Percentiles rank a stretch among this genome's conserved stretches.
These are phyloP conservation scores for Syrmaticus mikado DNA, from an alignment of 2,113 vertebrate species.

Conservation along the genomic window DNA sequence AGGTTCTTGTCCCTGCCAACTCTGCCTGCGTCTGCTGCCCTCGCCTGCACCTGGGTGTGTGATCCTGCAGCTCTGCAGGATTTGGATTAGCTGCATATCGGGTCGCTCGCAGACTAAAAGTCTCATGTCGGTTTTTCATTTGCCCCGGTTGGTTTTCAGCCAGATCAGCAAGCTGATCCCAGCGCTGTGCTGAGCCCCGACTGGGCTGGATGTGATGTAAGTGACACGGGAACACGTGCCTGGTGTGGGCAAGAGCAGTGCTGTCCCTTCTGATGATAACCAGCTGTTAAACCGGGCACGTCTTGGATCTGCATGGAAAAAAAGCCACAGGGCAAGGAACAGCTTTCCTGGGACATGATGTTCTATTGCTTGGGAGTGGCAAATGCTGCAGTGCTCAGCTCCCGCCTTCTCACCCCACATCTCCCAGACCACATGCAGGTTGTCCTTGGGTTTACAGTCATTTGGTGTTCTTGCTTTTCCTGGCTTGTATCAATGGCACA, in stretches of 20 bases:
- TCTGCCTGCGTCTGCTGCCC: neutral
- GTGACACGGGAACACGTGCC: neutral
- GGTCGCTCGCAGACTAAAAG: neutral
- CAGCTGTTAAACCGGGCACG: neutral
- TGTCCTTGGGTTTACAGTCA: neutral
- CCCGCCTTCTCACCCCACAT: neutral
- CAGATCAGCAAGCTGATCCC: neutral
- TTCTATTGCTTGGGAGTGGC: neutral
- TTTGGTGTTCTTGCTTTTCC: neutral
- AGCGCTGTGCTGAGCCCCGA: accelerated
- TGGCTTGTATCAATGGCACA: accelerated
- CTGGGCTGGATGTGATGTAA: neutral
- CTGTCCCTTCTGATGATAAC: neutral
- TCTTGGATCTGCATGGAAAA: neutral
- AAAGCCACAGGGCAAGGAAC: neutral
- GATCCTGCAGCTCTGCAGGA: neutral
- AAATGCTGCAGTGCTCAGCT: neutral
- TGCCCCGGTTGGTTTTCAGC: neutral
- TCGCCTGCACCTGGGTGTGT: neutral
- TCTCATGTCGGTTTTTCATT: neutral
- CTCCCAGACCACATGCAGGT: neutral
- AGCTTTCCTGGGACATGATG: neutral
- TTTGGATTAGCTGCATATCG: neutral
- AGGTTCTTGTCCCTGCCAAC: neutral
- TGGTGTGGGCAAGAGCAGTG: neutral